Conservation (phyloP, 2,888 invertebrate species). For the Ephialtes manifestator region DNA sequence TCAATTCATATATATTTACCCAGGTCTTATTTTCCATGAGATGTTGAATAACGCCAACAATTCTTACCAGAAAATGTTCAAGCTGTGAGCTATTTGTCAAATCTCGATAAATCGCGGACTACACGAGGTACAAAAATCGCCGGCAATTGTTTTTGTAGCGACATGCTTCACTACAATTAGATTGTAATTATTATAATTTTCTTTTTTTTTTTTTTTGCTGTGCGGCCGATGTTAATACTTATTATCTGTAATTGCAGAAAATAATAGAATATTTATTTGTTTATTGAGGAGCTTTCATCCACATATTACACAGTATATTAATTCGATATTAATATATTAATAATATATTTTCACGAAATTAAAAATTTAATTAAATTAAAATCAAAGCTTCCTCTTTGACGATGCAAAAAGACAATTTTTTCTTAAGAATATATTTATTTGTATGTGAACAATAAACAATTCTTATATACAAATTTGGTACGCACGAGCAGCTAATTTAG, state of each 20-base stretch:
- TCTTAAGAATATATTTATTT: slow-evolving; percentile 38
- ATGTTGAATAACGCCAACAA: slow-evolving; percentile 17
- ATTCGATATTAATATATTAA: too few species aligned
- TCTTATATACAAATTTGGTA: slow-evolving; percentile 10
- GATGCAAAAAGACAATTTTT: background rate
- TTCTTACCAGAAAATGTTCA: background rate
- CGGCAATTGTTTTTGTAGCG: slow-evolving; percentile 15
- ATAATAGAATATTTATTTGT: too few species aligned
- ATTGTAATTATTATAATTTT: background rate
- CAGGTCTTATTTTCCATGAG: slow-evolving; percentile 58
- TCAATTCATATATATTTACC: slow-evolving; percentile 43
- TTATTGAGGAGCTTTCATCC: too few species aligned
- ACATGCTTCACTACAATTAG: slow-evolving; percentile 15
- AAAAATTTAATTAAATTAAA: too few species aligned
- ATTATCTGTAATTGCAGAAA: too few species aligned
- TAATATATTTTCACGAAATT: too few species aligned
- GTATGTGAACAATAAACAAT: background rate
- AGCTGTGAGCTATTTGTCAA: slow-evolving; percentile 27
- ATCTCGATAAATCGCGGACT: slow-evolving; percentile 24
- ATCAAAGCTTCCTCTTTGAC: too few species aligned
- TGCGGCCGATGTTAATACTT: too few species aligned
- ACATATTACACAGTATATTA: too few species aligned
- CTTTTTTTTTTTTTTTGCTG: background rate
- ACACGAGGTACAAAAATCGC: background rate
- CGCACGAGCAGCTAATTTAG: background rate